phyloP scores from a whole-genome alignment of 2,113 vertebrate species.

The Ptyas mucosa region DNA sequence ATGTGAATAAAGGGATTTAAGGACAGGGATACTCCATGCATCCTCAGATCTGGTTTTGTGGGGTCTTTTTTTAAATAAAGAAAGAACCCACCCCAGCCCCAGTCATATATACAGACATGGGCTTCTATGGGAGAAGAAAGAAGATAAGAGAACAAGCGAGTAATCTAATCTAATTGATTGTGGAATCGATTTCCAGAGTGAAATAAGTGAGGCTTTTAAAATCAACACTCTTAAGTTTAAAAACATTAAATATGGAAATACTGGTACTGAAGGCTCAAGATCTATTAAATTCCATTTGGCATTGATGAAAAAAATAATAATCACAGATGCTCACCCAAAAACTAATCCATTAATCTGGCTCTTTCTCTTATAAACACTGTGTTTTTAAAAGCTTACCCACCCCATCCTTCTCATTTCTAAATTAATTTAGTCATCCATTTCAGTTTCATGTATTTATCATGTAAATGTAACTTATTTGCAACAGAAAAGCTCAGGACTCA shows the following conservation, averaged over 20 bases:
- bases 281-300: constrained; percentile 81
- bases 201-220: constrained; percentile 12
- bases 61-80: not conserved
- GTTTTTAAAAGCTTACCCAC: constrained; percentile 69
- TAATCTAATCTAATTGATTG: not conserved
- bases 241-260: constrained; percentile 43
- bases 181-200: not conserved
- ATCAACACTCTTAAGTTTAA: constrained; percentile 43
- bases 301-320: constrained; percentile 77
- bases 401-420: constrained; percentile 47
- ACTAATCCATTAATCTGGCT: constrained; percentile 79
- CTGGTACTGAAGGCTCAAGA: constrained; percentile 68
- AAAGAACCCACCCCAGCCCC: not conserved
- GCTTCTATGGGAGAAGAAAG: not conserved
- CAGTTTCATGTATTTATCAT: constrained; percentile 79
- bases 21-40: constrained; percentile 16
- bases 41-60: not conserved
- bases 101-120: not conserved
- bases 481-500: constrained; percentile 76
- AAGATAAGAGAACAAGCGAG: not conserved
- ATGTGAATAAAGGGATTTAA: constrained; percentile 23
- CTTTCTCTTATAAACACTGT: constrained; percentile 78
- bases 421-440: constrained; percentile 82
- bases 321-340: constrained; percentile 78
- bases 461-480: constrained; percentile 81